phyloP scores from a whole-genome alignment of 2,113 vertebrate species.

The Synchiropus splendidus region DNA sequence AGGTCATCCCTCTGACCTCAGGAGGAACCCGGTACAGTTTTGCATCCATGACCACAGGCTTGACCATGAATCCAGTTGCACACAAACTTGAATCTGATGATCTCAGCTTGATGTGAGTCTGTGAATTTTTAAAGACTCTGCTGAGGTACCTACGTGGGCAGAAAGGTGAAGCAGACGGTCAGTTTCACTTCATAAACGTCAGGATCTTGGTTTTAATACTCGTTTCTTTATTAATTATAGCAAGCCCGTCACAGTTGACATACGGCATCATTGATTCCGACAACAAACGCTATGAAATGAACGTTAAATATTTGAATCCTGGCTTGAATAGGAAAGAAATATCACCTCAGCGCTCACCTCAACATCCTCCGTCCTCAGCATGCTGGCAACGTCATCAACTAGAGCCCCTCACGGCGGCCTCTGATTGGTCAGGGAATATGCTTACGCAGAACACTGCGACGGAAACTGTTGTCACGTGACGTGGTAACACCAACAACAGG shows the following conservation, averaged over 20 bases:
- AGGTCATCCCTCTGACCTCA: constrained; percentile 84
- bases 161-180: neutral
- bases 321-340: neutral
- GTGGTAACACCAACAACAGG: constrained; percentile 13
- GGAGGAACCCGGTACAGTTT: constrained; percentile 67
- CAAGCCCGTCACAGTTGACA: too few species aligned
- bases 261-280: too few species aligned
- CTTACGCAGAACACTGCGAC: constrained; percentile 3
- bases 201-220: too few species aligned
- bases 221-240: too few species aligned
- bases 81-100: neutral
- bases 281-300: neutral
- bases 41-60: constrained; percentile 57
- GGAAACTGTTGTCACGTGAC: constrained; percentile 16
- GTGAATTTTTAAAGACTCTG: constrained; percentile 12
- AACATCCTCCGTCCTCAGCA: constrained; percentile 43
- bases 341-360: constrained; percentile 34
- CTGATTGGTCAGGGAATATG: constrained; percentile 20
- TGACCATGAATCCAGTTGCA: neutral
- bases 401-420: neutral
- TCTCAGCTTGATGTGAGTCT: constrained; percentile 10
- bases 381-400: constrained; percentile 34
- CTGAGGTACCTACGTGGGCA: constrained; percentile 26
- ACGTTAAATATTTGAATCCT: neutral
- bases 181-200: too few species aligned